Evolutionary conservation across 1,140 invertebrate genomes (phyloP).

Genomic region (Papilio polytes): DNA sequence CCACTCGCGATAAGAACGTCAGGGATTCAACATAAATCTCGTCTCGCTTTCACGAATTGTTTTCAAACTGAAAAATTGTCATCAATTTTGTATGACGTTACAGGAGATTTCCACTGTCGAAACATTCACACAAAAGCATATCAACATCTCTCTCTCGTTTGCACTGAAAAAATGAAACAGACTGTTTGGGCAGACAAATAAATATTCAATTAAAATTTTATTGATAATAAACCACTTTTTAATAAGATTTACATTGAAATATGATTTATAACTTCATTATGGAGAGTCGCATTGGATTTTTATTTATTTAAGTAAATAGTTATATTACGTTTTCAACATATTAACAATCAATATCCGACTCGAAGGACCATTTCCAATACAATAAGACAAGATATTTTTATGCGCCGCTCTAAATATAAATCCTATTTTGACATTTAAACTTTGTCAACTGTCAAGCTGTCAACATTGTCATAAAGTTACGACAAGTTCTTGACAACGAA

Average conservation of each 20-base stretch:
- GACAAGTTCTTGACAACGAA: background rate
- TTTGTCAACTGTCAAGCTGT: background rate
- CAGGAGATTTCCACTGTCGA: background rate
- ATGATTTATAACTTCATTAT: background rate
- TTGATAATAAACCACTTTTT: background rate
- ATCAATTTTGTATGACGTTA: background rate
- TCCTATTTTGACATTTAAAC: background rate
- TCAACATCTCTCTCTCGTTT: background rate
- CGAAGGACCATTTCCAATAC: background rate
- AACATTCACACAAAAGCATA: background rate
- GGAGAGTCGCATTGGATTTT: background rate
- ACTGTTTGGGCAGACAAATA: background rate
- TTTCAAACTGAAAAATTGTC: constrained; percentile 3
- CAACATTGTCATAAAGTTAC: background rate
- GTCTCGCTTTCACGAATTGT: background rate
- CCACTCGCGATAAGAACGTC: background rate
- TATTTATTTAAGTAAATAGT: background rate
- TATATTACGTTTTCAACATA: too few relatives aligned
- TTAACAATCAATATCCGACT: background rate
- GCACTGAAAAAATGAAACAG: background rate
- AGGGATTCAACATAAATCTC: constrained; percentile 1
- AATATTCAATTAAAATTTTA: background rate
- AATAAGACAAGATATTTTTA: background rate
- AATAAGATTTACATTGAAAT: background rate
- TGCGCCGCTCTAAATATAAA: background rate